These are phyloP conservation scores for Hippocampus kuda DNA, from an alignment of 2,797 vertebrate genomes.

Conservation along the genomic window DNA sequence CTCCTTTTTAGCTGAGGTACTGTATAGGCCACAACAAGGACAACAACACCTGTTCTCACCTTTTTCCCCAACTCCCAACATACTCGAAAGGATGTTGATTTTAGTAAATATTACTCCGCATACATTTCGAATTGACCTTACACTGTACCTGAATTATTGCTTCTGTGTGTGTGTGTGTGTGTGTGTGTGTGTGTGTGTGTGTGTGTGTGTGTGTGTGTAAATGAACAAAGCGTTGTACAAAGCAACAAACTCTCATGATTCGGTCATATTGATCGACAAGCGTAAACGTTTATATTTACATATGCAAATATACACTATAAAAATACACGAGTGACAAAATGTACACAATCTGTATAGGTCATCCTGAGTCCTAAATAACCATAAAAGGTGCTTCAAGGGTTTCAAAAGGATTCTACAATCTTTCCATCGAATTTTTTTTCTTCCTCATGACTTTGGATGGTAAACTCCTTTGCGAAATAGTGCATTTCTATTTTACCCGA, in stretches of 20 bases:
- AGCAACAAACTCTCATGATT: neutral
- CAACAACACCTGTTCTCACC: too few relatives aligned
- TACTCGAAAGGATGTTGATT: too few relatives aligned
- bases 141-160: too few relatives aligned
- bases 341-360: neutral
- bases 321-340: neutral
- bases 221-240: neutral
- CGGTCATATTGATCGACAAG: neutral
- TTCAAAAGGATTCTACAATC: constrained; percentile 61
- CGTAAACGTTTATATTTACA: neutral
- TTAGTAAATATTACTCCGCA: too few relatives aligned
- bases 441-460: constrained; percentile 58
- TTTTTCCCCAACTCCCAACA: too few relatives aligned
- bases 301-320: neutral
- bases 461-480: constrained; percentile 72
- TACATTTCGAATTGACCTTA: too few relatives aligned
- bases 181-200: neutral
- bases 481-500: constrained; percentile 80
- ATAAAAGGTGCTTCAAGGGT: neutral
- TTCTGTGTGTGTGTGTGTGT: neutral
- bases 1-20: neutral
- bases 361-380: neutral
- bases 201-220: neutral
- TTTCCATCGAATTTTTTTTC: constrained; percentile 62
- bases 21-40: neutral